Conservation (phyloP, 2,888 invertebrate species). For the Norana najaformis region DNA sequence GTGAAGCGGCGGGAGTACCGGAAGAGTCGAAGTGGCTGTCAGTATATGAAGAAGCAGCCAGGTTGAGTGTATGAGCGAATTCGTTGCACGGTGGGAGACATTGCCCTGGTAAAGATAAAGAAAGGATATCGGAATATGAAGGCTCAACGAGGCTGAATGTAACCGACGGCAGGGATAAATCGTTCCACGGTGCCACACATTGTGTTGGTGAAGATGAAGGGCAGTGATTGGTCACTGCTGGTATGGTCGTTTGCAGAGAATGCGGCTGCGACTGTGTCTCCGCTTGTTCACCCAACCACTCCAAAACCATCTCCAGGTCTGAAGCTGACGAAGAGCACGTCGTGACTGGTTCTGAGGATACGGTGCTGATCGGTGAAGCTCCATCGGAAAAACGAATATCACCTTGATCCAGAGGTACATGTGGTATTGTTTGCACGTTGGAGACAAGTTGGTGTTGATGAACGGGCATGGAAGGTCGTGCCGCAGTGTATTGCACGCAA, state of each 20-base stretch:
- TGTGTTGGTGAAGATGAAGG: not conserved
- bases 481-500: not conserved
- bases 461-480: not conserved
- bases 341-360: not conserved
- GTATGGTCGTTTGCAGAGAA: not conserved
- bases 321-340: not conserved
- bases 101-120: not conserved
- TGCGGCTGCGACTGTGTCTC: not conserved
- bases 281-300: not conserved
- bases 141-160: not conserved
- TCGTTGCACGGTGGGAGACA: not conserved
- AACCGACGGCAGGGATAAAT: not conserved
- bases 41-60: not conserved
- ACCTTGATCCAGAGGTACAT: not conserved
- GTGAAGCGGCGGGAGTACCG: too few relatives aligned
- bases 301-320: not conserved
- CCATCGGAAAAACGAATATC: not conserved
- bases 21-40: not conserved
- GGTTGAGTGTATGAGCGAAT: not conserved
- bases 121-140: not conserved
- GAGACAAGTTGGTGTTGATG: not conserved
- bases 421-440: not conserved
- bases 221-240: not conserved
- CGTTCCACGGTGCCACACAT: too few relatives aligned
- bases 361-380: not conserved